Percentiles rank a stretch among this genome's conserved stretches.
Evolutionary conservation across 2,888 invertebrate genomes (phyloP).

Genomic region (Dichetophora obliterata): DNA sequence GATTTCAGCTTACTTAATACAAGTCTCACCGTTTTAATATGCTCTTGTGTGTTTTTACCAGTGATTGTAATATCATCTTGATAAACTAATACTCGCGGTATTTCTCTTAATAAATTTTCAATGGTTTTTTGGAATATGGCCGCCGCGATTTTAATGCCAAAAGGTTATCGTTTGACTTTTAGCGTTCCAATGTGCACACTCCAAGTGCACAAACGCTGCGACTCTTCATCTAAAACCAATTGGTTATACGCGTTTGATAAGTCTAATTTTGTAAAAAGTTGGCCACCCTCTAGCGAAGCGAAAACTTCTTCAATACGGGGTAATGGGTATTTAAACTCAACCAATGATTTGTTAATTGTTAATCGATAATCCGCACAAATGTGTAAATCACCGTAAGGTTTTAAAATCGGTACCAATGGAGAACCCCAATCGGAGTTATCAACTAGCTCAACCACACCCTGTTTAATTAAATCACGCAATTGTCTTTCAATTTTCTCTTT

Average conservation of each 20-base stretch:
- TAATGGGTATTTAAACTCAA: conserved; percentile 22
- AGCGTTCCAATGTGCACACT: no score
- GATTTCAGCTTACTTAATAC: no score
- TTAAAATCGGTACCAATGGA: conserved; percentile 7
- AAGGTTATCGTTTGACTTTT: no score
- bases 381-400: neutral
- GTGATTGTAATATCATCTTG: no score
- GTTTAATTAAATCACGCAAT: neutral
- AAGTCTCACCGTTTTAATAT: no score
- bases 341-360: conserved; percentile 34
- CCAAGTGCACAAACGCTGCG: no score
- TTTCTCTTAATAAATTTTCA: no score
- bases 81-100: no score
- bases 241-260: conserved; percentile 51
- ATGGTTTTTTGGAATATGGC: no score
- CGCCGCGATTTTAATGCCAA: no score
- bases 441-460: conserved; percentile 10
- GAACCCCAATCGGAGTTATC: conserved; percentile 28
- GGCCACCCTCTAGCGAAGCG: neutral
- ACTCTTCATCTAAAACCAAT: conserved; percentile 45
- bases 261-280: conserved; percentile 24
- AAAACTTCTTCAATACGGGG: conserved; percentile 11
- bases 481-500: neutral
- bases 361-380: conserved; percentile 29
- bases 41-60: no score